phyloP scores from a whole-genome alignment of 2,797 vertebrate species.

The Scleropages formosus region DNA sequence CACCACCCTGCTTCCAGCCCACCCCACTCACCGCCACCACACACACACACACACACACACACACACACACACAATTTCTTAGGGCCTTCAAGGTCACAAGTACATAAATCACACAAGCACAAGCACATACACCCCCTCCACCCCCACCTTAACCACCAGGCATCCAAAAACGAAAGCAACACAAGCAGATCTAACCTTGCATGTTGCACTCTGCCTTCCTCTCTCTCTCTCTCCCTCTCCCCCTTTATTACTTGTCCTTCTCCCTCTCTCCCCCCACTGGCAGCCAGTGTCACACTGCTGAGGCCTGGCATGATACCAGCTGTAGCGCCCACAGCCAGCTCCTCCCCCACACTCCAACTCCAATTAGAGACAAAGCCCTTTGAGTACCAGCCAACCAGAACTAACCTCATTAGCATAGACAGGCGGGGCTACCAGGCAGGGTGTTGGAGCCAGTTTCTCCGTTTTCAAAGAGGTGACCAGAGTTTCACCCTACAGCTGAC shows the following conservation, averaged over 20 bases:
- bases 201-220: slow-evolving; percentile 74
- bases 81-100: neutral
- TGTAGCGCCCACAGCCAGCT: slow-evolving; percentile 72
- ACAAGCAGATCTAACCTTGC: slow-evolving; percentile 73
- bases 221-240: slow-evolving; percentile 66
- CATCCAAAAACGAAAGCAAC: slow-evolving; percentile 46
- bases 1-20: slow-evolving; percentile 66
- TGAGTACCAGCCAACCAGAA: slow-evolving; percentile 68
- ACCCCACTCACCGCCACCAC: slow-evolving; percentile 53
- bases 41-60: slow-evolving; percentile 46
- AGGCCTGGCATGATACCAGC: slow-evolving; percentile 74
- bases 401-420: slow-evolving; percentile 70
- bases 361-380: slow-evolving; percentile 61
- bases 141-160: slow-evolving; percentile 47
- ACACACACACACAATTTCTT: slow-evolving; percentile 37
- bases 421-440: slow-evolving; percentile 43
- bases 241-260: slow-evolving; percentile 55
- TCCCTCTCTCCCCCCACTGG: slow-evolving; percentile 53
- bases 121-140: slow-evolving; percentile 57
- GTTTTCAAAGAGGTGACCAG: slow-evolving; percentile 78
- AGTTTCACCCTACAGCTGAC: slow-evolving; percentile 73
- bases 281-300: slow-evolving; percentile 71
- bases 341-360: slow-evolving; percentile 57
- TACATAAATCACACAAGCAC: neutral
- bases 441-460: slow-evolving; percentile 57